A percentile compares a stretch with the other conserved stretches of the same genome.
Conservation (phyloP, 2,888 invertebrate species). For the Camptogramma bilineatum region DNA sequence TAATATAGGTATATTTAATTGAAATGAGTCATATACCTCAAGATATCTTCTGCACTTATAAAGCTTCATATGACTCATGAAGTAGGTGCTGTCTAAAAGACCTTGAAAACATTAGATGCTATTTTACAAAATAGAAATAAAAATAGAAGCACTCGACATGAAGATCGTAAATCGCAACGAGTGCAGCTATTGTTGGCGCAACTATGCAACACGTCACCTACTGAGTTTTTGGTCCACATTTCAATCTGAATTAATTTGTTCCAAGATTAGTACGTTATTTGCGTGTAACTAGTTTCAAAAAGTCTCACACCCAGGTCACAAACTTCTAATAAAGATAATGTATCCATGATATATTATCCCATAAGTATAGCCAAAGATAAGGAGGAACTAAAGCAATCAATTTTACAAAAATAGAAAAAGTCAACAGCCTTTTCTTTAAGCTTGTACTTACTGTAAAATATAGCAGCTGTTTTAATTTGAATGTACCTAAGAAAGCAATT, state of each 20-base stretch:
- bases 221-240: conserved; percentile 5
- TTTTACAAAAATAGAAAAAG: too few relatives aligned
- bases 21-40: neutral
- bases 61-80: conserved; percentile 14
- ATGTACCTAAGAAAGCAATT: too few relatives aligned
- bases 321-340: too few relatives aligned
- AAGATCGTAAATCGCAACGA: conserved; percentile 29
- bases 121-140: conserved; percentile 22
- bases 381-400: too few relatives aligned
- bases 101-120: conserved; percentile 21
- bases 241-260: conserved; percentile 1
- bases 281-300: neutral
- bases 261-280: neutral
- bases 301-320: too few relatives aligned
- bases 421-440: too few relatives aligned
- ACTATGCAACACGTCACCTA: conserved; percentile 23
- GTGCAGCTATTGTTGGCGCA: conserved; percentile 38
- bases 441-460: too few relatives aligned
- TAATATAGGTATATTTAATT: too few relatives aligned
- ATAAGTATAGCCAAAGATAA: too few relatives aligned
- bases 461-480: too few relatives aligned
- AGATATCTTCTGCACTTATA: neutral
- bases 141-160: conserved; percentile 27
- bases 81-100: neutral
- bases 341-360: too few relatives aligned